Conservation (phyloP, 2,888 invertebrate genomes). For the Lasius platythorax region DNA sequence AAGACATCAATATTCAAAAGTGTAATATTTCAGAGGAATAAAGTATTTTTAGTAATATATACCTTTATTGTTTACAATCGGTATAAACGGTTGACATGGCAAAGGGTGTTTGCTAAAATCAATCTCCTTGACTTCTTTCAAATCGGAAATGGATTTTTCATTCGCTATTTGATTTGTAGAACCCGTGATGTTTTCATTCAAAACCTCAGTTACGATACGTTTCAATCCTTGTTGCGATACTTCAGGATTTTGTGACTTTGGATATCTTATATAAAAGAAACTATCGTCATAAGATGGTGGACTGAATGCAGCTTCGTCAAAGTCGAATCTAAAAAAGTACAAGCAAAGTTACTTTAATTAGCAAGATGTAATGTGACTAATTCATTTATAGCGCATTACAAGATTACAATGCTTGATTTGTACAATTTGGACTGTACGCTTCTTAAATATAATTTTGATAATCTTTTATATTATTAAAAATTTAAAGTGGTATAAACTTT, state of each 20-base stretch:
- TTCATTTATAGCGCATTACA: not conserved
- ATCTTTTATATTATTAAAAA: not conserved
- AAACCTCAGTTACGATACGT: slow-evolving; percentile 75
- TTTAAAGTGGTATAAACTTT: not conserved
- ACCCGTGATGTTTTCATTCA: slow-evolving; percentile 69
- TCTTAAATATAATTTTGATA: not conserved
- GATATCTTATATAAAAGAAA: slow-evolving; percentile 90
- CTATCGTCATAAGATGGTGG: slow-evolving; percentile 92
- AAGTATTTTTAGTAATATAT: slow-evolving; percentile 1
- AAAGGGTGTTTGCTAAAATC: slow-evolving; percentile 90
- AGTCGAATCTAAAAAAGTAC: slow-evolving; percentile 86
- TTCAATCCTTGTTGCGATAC: slow-evolving; percentile 75
- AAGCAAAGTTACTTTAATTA: not conserved
- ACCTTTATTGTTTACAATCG: slow-evolving; percentile 76
- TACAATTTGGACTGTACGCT: not conserved
- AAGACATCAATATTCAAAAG: not conserved
- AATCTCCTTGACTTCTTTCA: slow-evolving; percentile 70
- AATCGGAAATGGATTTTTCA: slow-evolving; percentile 47
- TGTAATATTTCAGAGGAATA: not conserved
- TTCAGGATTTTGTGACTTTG: slow-evolving; percentile 71
- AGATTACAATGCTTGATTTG: not conserved
- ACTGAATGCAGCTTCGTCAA: slow-evolving; percentile 88
- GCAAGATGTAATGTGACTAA: not conserved
- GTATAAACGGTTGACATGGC: slow-evolving; percentile 88
- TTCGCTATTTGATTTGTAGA: slow-evolving; percentile 51